Conservation (phyloP, 2,888 invertebrate genomes). For the Eupsilia transversa region DNA sequence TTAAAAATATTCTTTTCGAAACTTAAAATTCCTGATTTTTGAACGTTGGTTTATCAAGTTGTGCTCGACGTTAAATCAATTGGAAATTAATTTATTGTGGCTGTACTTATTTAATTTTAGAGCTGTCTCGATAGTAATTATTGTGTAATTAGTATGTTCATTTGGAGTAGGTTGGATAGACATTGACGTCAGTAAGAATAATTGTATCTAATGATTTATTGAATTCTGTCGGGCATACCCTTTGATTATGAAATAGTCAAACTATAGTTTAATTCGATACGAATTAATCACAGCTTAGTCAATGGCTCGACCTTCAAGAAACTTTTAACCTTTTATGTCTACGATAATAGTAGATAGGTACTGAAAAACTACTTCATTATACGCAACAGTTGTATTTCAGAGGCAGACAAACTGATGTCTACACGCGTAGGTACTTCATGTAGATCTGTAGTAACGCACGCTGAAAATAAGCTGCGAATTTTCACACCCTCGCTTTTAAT, state of each 20-base stretch:
- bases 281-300: background rate
- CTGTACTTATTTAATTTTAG: constrained; percentile 2
- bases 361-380: constrained; percentile 5
- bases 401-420: constrained; percentile 39
- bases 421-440: constrained; percentile 36
- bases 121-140: constrained; percentile 28
- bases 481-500: constrained; percentile 87
- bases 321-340: background rate
- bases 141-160: constrained; percentile 30
- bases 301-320: background rate
- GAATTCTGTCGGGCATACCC: background rate
- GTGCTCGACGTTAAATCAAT: constrained; percentile 14
- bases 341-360: background rate
- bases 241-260: constrained; percentile 23
- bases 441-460: constrained; percentile 66
- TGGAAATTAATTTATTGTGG: constrained; percentile 15
- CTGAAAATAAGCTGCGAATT: constrained; percentile 87
- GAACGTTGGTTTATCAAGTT: constrained; percentile 9
- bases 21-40: constrained; percentile 33
- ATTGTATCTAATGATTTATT: constrained; percentile 10
- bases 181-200: constrained; percentile 9
- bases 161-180: constrained; percentile 6
- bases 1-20: constrained; percentile 63
- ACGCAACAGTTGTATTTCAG: constrained; percentile 52
- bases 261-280: background rate